Evolutionary conservation across 1,140 invertebrate species (phyloP).

Genomic region (Watersipora subatra): DNA sequence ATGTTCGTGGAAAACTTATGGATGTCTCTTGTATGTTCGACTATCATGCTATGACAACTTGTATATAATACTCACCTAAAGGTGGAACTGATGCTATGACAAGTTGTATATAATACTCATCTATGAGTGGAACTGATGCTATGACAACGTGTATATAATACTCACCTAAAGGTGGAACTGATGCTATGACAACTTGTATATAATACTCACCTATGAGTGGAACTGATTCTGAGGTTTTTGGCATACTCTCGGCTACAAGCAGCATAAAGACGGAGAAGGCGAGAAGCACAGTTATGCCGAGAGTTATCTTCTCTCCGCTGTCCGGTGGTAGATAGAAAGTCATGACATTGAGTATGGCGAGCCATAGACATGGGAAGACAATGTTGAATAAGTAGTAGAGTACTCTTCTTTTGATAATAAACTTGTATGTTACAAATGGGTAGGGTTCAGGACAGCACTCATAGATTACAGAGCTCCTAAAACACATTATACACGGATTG

Average conservation of each 20-base stretch:
- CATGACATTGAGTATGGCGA: slow-evolving; percentile 47
- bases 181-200: neutral
- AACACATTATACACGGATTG: slow-evolving; percentile 42
- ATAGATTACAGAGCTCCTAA: slow-evolving; percentile 58
- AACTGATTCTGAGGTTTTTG: slow-evolving; percentile 49
- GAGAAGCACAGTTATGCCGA: slow-evolving; percentile 52
- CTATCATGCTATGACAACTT: too few species aligned
- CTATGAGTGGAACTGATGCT: too few species aligned
- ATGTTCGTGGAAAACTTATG: too few species aligned
- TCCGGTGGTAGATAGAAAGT: slow-evolving; percentile 51
- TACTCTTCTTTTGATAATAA: slow-evolving; percentile 85
- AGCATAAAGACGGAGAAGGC: slow-evolving; percentile 52
- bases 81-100: too few species aligned
- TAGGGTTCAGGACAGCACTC: slow-evolving; percentile 47
- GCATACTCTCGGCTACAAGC: slow-evolving; percentile 49
- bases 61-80: too few species aligned
- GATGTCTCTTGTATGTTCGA: too few species aligned
- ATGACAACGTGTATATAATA: too few species aligned
- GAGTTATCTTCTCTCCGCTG: slow-evolving; percentile 49
- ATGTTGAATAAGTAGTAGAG: slow-evolving; percentile 64
- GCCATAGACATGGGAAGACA: slow-evolving; percentile 50
- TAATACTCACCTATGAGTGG: slow-evolving; percentile 45
- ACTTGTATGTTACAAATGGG: slow-evolving; percentile 47
- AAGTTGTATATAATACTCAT: too few species aligned
- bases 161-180: too few species aligned